Percentiles rank a stretch among this genome's conserved stretches.
Evolutionary conservation across 1,140 invertebrate genomes (phyloP).

Genomic region (Pomacea maculata): DNA sequence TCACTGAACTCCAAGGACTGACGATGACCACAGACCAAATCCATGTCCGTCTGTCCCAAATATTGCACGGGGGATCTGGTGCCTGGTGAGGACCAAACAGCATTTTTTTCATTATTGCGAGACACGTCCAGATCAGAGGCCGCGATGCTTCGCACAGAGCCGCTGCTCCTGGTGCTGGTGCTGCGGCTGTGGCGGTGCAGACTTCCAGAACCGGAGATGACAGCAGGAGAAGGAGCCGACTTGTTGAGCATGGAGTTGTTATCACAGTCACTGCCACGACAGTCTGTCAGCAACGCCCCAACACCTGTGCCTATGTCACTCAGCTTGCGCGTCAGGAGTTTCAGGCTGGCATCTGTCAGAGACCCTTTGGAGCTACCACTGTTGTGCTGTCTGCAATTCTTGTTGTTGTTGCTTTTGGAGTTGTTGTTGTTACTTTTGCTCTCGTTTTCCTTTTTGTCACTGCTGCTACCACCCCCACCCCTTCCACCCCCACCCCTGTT

Average conservation of each 20-base stretch:
- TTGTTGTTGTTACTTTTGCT: constrained; percentile 20
- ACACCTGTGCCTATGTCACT: constrained; percentile 12
- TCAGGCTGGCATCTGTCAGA: constrained; percentile 14
- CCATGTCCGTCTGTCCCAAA: constrained; percentile 19
- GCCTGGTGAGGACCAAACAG: not conserved
- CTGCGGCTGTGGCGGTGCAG: constrained; percentile 1
- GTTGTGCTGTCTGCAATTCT: constrained; percentile 15
- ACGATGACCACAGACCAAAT: constrained; percentile 1
- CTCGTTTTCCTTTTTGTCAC: constrained; percentile 24
- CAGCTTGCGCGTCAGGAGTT: constrained; percentile 17
- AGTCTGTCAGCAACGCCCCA: constrained; percentile 4
- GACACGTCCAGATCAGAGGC: not conserved
- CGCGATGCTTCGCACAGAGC: not conserved
- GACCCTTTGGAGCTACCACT: constrained; percentile 9
- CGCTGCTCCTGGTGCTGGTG: constrained; percentile 9
- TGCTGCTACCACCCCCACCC: constrained; percentile 25
- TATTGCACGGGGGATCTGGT: constrained; percentile 21
- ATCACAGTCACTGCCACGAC: constrained; percentile 15
- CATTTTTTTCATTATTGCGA: not conserved
- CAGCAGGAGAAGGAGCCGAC: constrained; percentile 5
- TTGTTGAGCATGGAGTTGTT: constrained; percentile 16
- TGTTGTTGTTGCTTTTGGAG: constrained; percentile 23
- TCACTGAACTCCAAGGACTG: constrained; percentile 34
- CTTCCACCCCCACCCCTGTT: constrained; percentile 14
- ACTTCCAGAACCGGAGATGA: not conserved